Evolutionary conservation across 2,113 vertebrate genomes (phyloP), one percentile per base, ranked within the genome.

Genomic region (Oxyruncus cristatus): DNA sequence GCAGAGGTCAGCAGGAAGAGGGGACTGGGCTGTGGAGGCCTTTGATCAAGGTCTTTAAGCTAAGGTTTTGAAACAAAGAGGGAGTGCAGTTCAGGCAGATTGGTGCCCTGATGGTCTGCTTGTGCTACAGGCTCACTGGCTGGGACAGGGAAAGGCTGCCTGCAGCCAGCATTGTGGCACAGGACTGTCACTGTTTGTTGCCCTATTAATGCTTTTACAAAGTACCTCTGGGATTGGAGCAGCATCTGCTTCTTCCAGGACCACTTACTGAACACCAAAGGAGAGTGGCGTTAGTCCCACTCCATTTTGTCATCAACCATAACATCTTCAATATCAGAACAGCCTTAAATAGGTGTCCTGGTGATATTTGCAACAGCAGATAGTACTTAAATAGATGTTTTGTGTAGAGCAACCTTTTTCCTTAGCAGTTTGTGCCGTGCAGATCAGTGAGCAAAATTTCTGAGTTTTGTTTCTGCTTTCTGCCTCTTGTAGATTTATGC

Each of bases 401-500:
- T 39, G 49, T 20, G 39, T 21, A 58, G 27, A 88, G 23, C 7
- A 79, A 49, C 16, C 22, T 47, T 76, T 82, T 77, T 35, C 46
- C 79, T 73, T 73, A 55, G 37, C 24, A n/a, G 23, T 77, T 74
- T 13, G 8, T 47, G 27, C 59, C 46, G 41, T 35, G 65, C n/a
- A 68, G 46, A 8, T 75, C n/a, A 15, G 66, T 41, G 24, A 81
- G 35, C 30, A 68, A 9, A 5, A 52, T 28, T 52, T 52, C 50
- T 52, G 50, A 39, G 55, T 90, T 95, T 94, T 33, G 1, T 59
- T 97, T 95, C 88, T 95, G 46, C 78, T 89, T 95, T 82, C 71
- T 85, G 39, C 23, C n/a, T 66, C 67, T 73, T 63, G 12, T 27
- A 83, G 39, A 24, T 85, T n/a, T 53, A 18, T 49, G 37, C 19